A percentile compares a stretch with the other conserved stretches of the same genome.
These are phyloP conservation scores for Pseudomugil tenellus DNA, from an alignment of 2,797 vertebrate genomes.

Conservation along the genomic window DNA sequence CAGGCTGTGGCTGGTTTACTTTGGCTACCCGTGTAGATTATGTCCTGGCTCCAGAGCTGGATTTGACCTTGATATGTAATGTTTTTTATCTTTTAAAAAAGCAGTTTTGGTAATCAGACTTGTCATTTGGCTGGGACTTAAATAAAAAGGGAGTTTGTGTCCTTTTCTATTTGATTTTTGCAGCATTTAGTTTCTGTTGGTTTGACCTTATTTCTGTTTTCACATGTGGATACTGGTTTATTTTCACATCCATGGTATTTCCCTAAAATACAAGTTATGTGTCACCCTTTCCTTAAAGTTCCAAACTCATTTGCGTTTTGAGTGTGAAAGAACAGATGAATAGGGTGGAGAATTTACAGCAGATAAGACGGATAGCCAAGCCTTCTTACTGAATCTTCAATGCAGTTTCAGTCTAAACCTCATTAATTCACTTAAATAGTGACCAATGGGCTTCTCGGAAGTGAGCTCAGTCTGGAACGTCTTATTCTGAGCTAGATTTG, in stretches of 20 bases:
- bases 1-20: slow-evolving; percentile 62
- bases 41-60: slow-evolving; percentile 46
- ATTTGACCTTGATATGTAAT: slow-evolving; percentile 57
- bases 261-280: slow-evolving; percentile 30
- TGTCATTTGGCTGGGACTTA: slow-evolving; percentile 36
- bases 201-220: slow-evolving; percentile 23
- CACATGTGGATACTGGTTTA: slow-evolving; percentile 1
- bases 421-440: slow-evolving; percentile 48
- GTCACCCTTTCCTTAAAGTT: slow-evolving; percentile 3
- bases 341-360: slow-evolving; percentile 1
- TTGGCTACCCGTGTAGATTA: slow-evolving; percentile 55
- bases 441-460: slow-evolving; percentile 33
- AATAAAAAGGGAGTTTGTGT: slow-evolving; percentile 28
- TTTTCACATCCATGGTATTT: slow-evolving; percentile 33
- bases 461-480: slow-evolving; percentile 24
- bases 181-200: slow-evolving; percentile 15
- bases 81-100: slow-evolving; percentile 45
- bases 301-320: background rate
- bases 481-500: slow-evolving; percentile 33
- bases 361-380: slow-evolving; percentile 14
- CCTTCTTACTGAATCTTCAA: slow-evolving; percentile 11
- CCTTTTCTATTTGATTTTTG: slow-evolving; percentile 26
- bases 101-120: slow-evolving; percentile 44
- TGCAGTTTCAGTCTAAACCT: slow-evolving; percentile 32
- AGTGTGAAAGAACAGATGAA: slow-evolving; percentile 5